Evolutionary conservation across 35 echinoderm and acorn worm genomes (phyloP), one percentile per base, ranked within the genome.

Genomic region (Amphiura filiformis): DNA sequence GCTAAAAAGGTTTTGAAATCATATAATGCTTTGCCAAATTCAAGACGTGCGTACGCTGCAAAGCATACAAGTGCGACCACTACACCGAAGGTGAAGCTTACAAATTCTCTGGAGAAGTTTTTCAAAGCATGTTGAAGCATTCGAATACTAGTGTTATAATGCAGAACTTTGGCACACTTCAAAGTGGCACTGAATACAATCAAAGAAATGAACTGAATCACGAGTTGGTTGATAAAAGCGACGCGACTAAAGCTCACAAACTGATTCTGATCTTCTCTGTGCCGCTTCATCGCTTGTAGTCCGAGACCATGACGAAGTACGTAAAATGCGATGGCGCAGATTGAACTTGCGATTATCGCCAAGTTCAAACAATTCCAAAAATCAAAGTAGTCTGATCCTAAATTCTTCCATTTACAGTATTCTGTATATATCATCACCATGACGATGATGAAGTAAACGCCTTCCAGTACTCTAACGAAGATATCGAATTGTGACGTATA

Each of bases 81-180:
- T 0, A 99, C 13, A 2, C 86, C 81, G 31, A 77, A 31, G 20
- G 81, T 37, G 28, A 81, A 89, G 17, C 75, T 80, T 0, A 79
- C 28, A 38, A 93, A 84, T 5, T 90, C 65, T 5, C 31, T 40
- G 52, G 78, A 65, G 76, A 94, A 75, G 35, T 49, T 76, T 32
- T 34, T 23, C 1, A 94, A 37, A 0, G 96, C 92, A 32, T 32
- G 65, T 32, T 92, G 87, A 34, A 99, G 44, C 13, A 94, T 79
- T 35, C 75, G 79, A 15, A 99, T 94, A n/a, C 93, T 94, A 32
- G 75, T 82, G 81, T 99, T 99, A 77, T 86, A 92, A 31, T 88
- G 92, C 1, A 99, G 90, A 47, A 99, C 42, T 76, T 99, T 94
- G 57, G 87, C 42, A n/a, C 87, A 93, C 38, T 94, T 94, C 32